phyloP scores from a whole-genome alignment of 2,797 vertebrate species.

The Hozukius guyotensis region DNA sequence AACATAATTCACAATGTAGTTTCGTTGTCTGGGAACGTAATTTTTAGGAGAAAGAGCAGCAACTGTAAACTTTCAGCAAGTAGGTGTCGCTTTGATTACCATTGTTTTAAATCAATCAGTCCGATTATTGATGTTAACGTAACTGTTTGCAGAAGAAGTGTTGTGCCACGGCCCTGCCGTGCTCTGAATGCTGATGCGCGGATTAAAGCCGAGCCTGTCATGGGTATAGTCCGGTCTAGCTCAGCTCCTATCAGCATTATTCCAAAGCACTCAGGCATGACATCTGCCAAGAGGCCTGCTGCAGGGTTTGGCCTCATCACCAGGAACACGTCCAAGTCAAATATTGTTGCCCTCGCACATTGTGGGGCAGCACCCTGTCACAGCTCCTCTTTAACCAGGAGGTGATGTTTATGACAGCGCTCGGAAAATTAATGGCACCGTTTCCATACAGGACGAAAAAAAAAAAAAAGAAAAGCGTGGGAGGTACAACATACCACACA shows the following conservation, averaged over 20 bases:
- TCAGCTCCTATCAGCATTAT: constrained; percentile 74
- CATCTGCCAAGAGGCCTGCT: constrained; percentile 78
- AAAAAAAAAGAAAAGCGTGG: background rate
- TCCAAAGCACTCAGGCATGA: constrained; percentile 71
- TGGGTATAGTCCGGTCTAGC: constrained; percentile 51
- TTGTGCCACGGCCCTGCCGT: background rate
- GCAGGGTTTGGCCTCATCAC: constrained; percentile 73
- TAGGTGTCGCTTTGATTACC: background rate
- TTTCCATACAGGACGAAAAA: constrained; percentile 47
- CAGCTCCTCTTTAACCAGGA: constrained; percentile 61
- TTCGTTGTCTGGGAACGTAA: background rate
- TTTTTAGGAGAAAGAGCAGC: background rate
- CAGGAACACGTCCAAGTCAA: constrained; percentile 78
- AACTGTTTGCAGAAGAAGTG: constrained; percentile 13
- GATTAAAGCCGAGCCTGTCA: constrained; percentile 47
- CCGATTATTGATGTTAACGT: background rate
- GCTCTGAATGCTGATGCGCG: constrained; percentile 39
- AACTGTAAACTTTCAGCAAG: background rate
- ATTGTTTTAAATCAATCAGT: background rate
- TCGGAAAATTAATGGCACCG: constrained; percentile 69
- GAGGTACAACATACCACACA: constrained; percentile 50
- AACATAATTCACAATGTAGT: too few species aligned
- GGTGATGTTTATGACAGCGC: constrained; percentile 73
- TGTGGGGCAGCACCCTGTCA: constrained; percentile 63
- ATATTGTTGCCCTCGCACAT: constrained; percentile 75